phyloP scores from a whole-genome alignment of 2,888 invertebrate genomes.

The Aporophyla lueneburgensis region DNA sequence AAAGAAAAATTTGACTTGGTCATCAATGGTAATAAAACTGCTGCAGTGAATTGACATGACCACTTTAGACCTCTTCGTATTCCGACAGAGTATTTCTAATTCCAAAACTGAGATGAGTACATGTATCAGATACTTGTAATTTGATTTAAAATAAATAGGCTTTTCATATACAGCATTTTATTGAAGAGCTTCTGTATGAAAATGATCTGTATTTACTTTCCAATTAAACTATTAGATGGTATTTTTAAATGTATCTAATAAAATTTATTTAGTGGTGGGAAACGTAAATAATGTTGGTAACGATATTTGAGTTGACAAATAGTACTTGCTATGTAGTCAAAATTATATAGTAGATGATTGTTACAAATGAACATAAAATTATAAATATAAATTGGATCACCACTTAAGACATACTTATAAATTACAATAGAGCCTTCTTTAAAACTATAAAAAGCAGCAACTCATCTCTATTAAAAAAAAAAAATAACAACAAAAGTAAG shows the following conservation, averaged over 20 bases:
- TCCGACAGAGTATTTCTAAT: conserved; percentile 43
- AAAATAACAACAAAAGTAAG: conserved; percentile 75
- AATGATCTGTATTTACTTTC: conserved; percentile 14
- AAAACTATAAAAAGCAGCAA: conserved; percentile 64
- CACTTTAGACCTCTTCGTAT: conserved; percentile 48
- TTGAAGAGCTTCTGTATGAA: conserved; percentile 19
- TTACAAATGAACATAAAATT: conserved; percentile 45
- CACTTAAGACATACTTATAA: conserved; percentile 43
- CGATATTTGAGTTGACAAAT: conserved; percentile 32
- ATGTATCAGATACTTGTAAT: conserved; percentile 8
- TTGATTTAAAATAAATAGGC: conserved; percentile 46
- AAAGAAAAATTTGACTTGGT: conserved; percentile 82
- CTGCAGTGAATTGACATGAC: conserved; percentile 66
- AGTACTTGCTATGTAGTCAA: conserved; percentile 24
- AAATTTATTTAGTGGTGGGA: conserved; percentile 56
- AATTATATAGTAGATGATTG: conserved; percentile 28
- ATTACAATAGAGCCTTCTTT: conserved; percentile 54
- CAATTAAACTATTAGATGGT: neutral
- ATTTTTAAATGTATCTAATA: conserved; percentile 18
- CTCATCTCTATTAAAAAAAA: conserved; percentile 55
- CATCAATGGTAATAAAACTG: conserved; percentile 59
- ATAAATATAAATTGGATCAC: conserved; percentile 46
- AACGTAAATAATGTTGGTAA: conserved; percentile 53
- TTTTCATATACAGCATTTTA: conserved; percentile 41
- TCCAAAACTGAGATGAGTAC: conserved; percentile 40